Evolutionary conservation across 1,140 invertebrate species (phyloP).

Genomic region (Tachypleus tridentatus): DNA sequence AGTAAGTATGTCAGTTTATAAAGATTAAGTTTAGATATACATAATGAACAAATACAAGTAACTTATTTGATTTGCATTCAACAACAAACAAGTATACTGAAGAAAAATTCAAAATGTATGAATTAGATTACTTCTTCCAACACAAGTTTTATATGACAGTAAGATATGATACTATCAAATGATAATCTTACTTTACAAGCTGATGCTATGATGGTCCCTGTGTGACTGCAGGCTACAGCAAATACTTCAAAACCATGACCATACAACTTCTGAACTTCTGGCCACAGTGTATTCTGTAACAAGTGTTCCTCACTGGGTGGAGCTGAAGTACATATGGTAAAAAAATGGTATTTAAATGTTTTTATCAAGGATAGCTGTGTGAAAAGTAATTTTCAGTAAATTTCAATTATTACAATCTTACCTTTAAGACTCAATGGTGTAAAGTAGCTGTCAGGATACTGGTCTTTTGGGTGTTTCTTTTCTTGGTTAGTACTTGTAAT

Average conservation of each 20-base stretch:
- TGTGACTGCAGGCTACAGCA: conserved; percentile 55
- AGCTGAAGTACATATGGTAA: conserved; percentile 13
- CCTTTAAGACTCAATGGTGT: conserved; percentile 37
- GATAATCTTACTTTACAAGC: conserved; percentile 57
- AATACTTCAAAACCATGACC: conserved; percentile 90
- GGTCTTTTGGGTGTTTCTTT: conserved; percentile 34
- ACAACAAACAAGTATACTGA: no score
- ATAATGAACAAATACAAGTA: no score
- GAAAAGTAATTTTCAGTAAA: neutral
- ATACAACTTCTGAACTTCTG: conserved; percentile 89
- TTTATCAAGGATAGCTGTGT: no score
- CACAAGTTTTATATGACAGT: no score
- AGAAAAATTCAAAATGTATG: no score
- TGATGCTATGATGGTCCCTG: conserved; percentile 66
- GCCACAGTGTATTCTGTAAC: conserved; percentile 89
- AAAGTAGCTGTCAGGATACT: conserved; percentile 54
- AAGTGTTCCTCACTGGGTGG: conserved; percentile 61
- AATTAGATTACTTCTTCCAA: no score
- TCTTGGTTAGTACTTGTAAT: conserved; percentile 10
- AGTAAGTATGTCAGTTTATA: no score
- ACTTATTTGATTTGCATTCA: no score
- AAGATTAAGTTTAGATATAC: no score
- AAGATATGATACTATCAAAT: neutral
- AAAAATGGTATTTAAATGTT: no score
- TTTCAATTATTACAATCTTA: conserved; percentile 28